Percentiles rank a stretch among this genome's conserved stretches.
These are phyloP conservation scores for Strix uralensis DNA, from an alignment of 2,113 vertebrate species.

Conservation along the genomic window DNA sequence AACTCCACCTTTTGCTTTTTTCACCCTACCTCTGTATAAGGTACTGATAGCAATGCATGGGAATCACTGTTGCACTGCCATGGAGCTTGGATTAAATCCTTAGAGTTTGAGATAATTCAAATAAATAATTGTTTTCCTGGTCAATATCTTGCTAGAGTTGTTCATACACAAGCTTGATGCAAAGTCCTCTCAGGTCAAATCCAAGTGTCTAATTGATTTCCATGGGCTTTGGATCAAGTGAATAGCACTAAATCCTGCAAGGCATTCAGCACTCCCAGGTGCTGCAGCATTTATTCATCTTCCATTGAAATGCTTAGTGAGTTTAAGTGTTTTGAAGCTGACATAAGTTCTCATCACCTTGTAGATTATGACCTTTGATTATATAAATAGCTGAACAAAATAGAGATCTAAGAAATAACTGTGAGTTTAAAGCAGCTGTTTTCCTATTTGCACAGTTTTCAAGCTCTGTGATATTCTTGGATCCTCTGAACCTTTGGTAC, in stretches of 20 bases:
- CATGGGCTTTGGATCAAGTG: neutral
- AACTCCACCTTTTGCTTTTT: neutral
- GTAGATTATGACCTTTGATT: neutral
- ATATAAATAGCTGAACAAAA: neutral
- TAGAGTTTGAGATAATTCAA: neutral
- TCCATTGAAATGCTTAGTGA: neutral
- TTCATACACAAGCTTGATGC: neutral
- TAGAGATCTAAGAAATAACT: neutral
- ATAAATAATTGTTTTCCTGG: neutral
- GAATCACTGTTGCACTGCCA: neutral
- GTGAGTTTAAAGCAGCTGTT: neutral
- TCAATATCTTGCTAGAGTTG: neutral
- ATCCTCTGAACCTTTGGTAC: neutral
- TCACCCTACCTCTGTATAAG: neutral
- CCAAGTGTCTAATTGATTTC: neutral
- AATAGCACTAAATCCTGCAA: neutral
- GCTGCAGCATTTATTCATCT: neutral
- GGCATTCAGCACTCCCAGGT: neutral
- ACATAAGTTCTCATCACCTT: neutral
- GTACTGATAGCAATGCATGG: neutral
- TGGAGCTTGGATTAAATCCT: neutral
- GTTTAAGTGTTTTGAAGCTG: neutral
- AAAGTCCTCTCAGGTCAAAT: neutral
- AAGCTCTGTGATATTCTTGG: neutral
- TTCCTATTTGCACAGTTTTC: neutral